phyloP scores from a whole-genome alignment of 1,140 invertebrate genomes.

The Drosophila ananassae region DNA sequence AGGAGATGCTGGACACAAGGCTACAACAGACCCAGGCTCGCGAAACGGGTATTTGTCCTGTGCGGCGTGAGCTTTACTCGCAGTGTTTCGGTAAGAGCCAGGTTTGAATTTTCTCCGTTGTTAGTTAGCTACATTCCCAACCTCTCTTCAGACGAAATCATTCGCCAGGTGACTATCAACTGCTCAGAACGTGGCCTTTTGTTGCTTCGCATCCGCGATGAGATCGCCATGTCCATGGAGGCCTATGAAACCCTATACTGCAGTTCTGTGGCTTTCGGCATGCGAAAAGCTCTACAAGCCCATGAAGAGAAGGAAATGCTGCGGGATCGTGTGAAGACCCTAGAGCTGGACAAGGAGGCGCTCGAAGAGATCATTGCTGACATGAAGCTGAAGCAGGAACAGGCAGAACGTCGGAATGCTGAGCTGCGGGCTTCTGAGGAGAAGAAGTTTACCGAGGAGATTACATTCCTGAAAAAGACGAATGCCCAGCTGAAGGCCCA shows the following conservation, averaged over 20 bases:
- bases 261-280: slow-evolving; percentile 98
- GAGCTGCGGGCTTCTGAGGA: slow-evolving; percentile 94
- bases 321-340: slow-evolving; percentile 85
- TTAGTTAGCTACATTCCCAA: background rate
- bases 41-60: slow-evolving; percentile 98
- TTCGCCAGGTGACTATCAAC: slow-evolving; percentile 97
- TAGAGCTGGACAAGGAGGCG: slow-evolving; percentile 89
- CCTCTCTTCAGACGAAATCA: slow-evolving; percentile 91
- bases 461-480: slow-evolving; percentile 95
- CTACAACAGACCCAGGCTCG: slow-evolving; percentile 96
- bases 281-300: slow-evolving; percentile 97
- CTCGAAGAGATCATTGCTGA: slow-evolving; percentile 92
- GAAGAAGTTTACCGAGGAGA: slow-evolving; percentile 95
- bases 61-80: slow-evolving; percentile 96
- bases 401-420: slow-evolving; percentile 92
- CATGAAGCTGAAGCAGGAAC: slow-evolving; percentile 92
- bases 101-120: background rate
- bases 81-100: slow-evolving; percentile 95
- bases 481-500: slow-evolving; percentile 97
- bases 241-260: slow-evolving; percentile 98
- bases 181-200: slow-evolving; percentile 98
- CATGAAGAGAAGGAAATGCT: slow-evolving; percentile 88
- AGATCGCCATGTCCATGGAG: slow-evolving; percentile 97
- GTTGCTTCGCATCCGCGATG: slow-evolving; percentile 95
- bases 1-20: slow-evolving; percentile 96